Conservation (phyloP, 1,140 invertebrate species). For the Brachionus paranguensis region DNA sequence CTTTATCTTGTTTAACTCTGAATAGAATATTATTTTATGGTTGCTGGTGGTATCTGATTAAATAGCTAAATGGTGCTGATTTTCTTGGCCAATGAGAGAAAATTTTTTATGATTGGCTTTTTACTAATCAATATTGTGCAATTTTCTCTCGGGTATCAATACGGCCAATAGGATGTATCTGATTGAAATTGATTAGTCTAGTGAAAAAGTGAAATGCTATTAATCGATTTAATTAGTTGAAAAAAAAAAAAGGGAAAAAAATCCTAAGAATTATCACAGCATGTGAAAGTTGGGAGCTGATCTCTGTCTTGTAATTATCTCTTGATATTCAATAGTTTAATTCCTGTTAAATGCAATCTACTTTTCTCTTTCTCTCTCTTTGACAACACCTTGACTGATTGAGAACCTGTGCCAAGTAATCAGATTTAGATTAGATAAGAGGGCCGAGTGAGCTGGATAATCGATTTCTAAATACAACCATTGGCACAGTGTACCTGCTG, state of each 20-base stretch:
- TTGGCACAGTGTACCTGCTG: background rate
- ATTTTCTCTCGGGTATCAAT: background rate
- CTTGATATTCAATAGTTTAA: slow-evolving; percentile 19
- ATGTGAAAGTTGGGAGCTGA: background rate
- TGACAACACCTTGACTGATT: background rate
- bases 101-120: background rate
- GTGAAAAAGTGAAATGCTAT: background rate
- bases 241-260: background rate
- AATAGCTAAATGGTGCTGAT: background rate
- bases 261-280: background rate
- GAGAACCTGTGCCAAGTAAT: background rate
- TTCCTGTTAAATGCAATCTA: background rate
- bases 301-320: slow-evolving; percentile 17
- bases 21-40: too few relatives aligned
- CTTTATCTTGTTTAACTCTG: background rate
- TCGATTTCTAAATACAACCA: background rate
- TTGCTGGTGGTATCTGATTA: background rate
- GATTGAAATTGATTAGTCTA: slow-evolving; percentile 2
- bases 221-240: background rate
- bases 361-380: background rate
- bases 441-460: background rate
- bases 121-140: slow-evolving; percentile 13
- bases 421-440: slow-evolving; percentile 23
- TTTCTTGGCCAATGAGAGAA: background rate
- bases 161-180: background rate